Base-by-base conservation (phyloP, 1,140 invertebrate genomes). In the Apis cerana region DNA sequence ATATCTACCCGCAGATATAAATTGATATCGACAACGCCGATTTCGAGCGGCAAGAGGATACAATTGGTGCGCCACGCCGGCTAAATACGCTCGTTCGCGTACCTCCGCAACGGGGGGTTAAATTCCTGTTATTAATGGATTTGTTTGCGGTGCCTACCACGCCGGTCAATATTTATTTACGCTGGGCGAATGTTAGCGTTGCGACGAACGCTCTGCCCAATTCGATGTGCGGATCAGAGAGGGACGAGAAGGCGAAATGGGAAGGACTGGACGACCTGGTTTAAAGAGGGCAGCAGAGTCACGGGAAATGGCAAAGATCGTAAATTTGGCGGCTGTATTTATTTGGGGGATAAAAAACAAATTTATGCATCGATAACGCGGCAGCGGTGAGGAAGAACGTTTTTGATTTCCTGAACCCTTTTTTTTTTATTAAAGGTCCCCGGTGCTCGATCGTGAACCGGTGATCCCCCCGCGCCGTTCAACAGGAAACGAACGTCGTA, bases 121-220 rank as follows among this genome's bases (percentile, higher is more conserved):
- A 88, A 86, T 88, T 91, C 87, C 88, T 89, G 88, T 92, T 92
- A 92, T 92, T 92, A 92, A 93, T 92, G 92, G 91, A 90, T 91
- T 91, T 89, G 91, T 92, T 92, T 91, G 90, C 88, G 91, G 85
- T 89, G 85, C 87, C 86, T 76, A 84, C 13, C 86, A 87, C 88
- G 75, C 89, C 85, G 78, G 90, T 90, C 90, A 92, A 92, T 92
- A 92, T 93, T 93, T 93, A 92, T 92, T 91, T 89, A 90, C 86
- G 33, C 80, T 82, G 70, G 78, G 70, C 72, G 80, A 80, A 84
- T 85, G 80, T 88, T 85, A 84, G 71, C 88, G 85, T 68, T 74
- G 86, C 87, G 86, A 85, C 89, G 85, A 89, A 43, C 33, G 85
- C 85, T 58, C 79, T 76, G 27, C 1, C 33, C 23, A 19, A 59